Evolutionary conservation across 2,888 invertebrate species (phyloP), one percentile per base, ranked within the genome.

Genomic region (Rhyacophila evoluta): DNA sequence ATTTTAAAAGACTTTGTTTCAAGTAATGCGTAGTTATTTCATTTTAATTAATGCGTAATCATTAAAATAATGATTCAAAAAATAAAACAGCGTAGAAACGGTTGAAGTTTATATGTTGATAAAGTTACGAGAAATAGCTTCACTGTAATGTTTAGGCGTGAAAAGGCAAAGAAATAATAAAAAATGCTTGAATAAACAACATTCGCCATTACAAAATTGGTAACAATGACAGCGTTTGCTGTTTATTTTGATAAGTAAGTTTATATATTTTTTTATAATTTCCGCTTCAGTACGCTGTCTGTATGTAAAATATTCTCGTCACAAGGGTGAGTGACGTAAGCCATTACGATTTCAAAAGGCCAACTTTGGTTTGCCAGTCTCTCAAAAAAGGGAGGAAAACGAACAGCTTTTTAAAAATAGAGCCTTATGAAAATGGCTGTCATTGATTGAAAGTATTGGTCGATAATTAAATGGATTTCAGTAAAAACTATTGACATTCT

Each of bases 331-430:
- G 69, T 75, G 69, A 75, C 70, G 69, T 70, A 75, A 75, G 75
- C 70, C 39, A 75, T 75, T 75, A 75, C 39, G 38, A 69, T 70
- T 75, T 67, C 75, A 75, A 75, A 75, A 75, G 75, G 70, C 75
- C 70, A 70, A 10, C 68, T 36, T 15, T 37, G 70, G 38, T 39
- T 70, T 37, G 39, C 11, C 38, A 27, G 15, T 28, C 15, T 29
- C 70, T 71, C 29, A 25, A 15, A n/a, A 75, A 38, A 39, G 29
- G 19, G 29, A 73, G 55, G 19, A 15, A 29, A 73, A n/a, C 37
- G 29, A 25, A 19, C 3, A 2, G 75, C 27, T 37, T 28, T 29
- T 28, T n/a, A 33, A 70, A 75, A 69, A 70, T 69, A 38, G 28
- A 75, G 37, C 11, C 19, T 11, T 37, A 36, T 68, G 75, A 15